Conservation (phyloP, 2,113 vertebrate genomes). For the Pelusios castaneus region DNA sequence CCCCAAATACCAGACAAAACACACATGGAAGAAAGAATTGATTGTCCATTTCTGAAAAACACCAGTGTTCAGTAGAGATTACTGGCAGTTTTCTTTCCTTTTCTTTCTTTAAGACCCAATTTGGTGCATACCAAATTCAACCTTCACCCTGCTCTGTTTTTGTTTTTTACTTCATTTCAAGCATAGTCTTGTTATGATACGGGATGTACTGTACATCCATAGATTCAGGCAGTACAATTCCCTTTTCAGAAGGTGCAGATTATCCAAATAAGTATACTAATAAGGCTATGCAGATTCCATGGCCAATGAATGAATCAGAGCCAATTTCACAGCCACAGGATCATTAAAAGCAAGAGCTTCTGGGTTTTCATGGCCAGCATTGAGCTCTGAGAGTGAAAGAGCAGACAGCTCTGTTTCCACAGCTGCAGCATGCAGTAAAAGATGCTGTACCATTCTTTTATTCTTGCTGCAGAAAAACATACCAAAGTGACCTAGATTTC, state of each 20-base stretch:
- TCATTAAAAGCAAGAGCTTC: neutral
- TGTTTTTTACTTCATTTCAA: neutral
- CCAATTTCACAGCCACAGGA: neutral
- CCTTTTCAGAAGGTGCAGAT: neutral
- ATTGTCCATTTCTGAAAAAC: neutral
- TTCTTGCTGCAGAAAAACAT: neutral
- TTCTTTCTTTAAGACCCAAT: neutral
- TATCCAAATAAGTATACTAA: neutral
- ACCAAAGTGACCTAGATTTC: neutral
- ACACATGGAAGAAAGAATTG: neutral
- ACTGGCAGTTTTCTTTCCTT: neutral
- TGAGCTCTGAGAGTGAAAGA: neutral
- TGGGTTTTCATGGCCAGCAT: neutral
- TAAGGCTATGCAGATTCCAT: neutral
- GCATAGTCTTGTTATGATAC: accelerated
- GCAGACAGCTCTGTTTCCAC: neutral
- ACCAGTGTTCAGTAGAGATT: neutral
- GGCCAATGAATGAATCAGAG: neutral
- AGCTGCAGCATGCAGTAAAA: neutral
- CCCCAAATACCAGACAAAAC: neutral
- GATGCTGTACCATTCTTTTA: neutral
- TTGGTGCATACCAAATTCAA: neutral
- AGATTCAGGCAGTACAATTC: neutral
- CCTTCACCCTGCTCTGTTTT: accelerated
- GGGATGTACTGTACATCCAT: neutral